phyloP scores from a whole-genome alignment of 2,113 vertebrate genomes.

The Alosa alosa region DNA sequence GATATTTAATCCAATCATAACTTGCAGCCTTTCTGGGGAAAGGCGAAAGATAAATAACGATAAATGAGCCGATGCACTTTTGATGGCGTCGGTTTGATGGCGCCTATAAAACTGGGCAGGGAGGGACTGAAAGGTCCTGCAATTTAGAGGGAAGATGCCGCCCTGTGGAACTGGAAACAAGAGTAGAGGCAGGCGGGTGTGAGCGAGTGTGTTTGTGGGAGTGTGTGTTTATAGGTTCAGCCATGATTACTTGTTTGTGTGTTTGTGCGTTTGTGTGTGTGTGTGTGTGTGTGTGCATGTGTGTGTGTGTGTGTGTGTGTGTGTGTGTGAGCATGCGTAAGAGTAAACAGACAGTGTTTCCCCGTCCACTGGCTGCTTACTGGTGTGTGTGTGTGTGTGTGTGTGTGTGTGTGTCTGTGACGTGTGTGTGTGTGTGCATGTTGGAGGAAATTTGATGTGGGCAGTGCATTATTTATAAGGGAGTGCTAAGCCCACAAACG shows the following conservation, averaged over 20 bases:
- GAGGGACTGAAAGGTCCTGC: slow-evolving; percentile 24
- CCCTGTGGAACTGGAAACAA: slow-evolving; percentile 27
- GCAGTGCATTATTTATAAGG: too few relatives aligned
- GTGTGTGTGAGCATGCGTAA: slow-evolving; percentile 33
- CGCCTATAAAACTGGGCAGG: slow-evolving; percentile 15
- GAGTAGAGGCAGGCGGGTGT: slow-evolving; percentile 27
- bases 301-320: slow-evolving; percentile 29
- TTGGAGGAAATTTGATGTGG: not conserved
- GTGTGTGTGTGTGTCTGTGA: not conserved
- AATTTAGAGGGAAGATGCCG: slow-evolving; percentile 35
- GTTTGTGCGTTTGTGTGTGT: slow-evolving; percentile 33
- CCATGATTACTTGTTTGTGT: slow-evolving; percentile 30
- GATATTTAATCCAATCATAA: slow-evolving; percentile 32
- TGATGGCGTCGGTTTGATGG: slow-evolving; percentile 20
- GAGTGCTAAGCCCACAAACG: too few relatives aligned
- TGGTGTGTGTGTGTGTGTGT: not conserved
- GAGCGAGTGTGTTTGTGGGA: slow-evolving; percentile 30
- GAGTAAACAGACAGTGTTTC: slow-evolving; percentile 13
- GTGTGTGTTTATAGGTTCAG: slow-evolving; percentile 11
- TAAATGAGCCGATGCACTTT: slow-evolving; percentile 18
- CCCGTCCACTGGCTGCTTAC: not conserved
- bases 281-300: slow-evolving; percentile 31
- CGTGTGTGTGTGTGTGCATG: not conserved
- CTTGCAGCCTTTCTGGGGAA: not conserved
- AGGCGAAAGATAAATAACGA: not conserved